Conservation (phyloP, 2,797 vertebrate genomes). For the Euphonia xanthogaster region DNA sequence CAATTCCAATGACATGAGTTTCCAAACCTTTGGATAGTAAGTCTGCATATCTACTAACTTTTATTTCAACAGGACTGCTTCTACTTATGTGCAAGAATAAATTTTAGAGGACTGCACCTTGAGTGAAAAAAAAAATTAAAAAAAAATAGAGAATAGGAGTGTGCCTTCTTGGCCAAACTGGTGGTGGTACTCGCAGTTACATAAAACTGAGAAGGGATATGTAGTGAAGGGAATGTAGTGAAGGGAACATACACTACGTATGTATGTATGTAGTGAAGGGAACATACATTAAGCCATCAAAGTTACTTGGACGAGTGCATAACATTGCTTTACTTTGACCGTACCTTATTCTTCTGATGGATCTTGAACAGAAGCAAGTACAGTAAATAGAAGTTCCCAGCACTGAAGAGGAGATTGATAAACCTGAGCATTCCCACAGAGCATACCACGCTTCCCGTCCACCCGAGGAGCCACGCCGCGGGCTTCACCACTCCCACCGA, state of each 20-base stretch:
- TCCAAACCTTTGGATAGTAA: background rate
- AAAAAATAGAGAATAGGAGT: background rate
- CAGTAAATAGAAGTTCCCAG: conserved; percentile 91
- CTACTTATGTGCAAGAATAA: background rate
- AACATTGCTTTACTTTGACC: background rate
- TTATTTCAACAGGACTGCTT: background rate
- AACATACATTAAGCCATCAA: background rate
- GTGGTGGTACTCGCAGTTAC: background rate
- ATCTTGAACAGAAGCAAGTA: conserved; percentile 87
- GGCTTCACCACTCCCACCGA: conserved; percentile 91
- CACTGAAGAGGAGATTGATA: conserved; percentile 93
- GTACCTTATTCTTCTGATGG: conserved; percentile 89
- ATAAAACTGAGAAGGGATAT: background rate
- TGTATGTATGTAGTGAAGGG: fast-evolving
- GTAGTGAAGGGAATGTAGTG: fast-evolving
- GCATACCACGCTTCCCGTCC: conserved; percentile 84
- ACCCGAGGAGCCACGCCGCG: conserved; percentile 83
- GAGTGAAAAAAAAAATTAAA: fast-evolving
- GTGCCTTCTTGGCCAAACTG: background rate
- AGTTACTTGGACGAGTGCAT: background rate
- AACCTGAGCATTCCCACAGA: conserved; percentile 91
- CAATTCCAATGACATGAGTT: background rate
- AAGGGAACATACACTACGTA: background rate
- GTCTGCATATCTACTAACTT: fast-evolving
- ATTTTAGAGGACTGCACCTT: background rate